Conservation (phyloP, 1,140 invertebrate species). For the Drosophila arizonae region DNA sequence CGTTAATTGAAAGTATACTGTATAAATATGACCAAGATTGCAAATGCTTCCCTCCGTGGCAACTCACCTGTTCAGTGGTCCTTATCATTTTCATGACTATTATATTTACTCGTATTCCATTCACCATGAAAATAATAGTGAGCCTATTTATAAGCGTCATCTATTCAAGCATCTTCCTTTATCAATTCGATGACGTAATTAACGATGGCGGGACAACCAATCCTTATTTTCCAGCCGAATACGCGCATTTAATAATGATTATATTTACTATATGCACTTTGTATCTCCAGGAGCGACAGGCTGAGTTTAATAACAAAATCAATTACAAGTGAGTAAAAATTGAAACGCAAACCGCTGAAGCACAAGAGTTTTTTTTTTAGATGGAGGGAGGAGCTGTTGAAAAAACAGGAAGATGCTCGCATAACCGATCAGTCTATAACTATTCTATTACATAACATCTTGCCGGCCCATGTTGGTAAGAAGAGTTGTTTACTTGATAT, state of each 20-base stretch:
- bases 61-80: constrained; percentile 90
- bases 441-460: constrained; percentile 91
- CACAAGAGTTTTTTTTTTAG: constrained; percentile 71
- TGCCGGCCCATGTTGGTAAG: constrained; percentile 92
- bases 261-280: constrained; percentile 88
- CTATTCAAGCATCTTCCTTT: constrained; percentile 88
- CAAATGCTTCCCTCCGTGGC: constrained; percentile 86
- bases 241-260: constrained; percentile 88
- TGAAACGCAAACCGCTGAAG: too few species aligned
- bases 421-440: constrained; percentile 91
- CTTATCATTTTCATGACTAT: constrained; percentile 90
- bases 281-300: constrained; percentile 92
- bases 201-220: constrained; percentile 86
- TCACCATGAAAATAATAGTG: constrained; percentile 90
- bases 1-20: constrained; percentile 42
- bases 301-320: constrained; percentile 93
- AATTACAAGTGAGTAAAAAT: constrained; percentile 84
- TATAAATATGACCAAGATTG: constrained; percentile 43
- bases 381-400: constrained; percentile 91
- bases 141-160: constrained; percentile 86
- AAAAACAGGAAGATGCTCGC: constrained; percentile 90
- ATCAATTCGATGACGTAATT: constrained; percentile 84
- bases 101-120: constrained; percentile 92
- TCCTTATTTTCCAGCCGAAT: constrained; percentile 85
- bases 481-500: background rate